Base-by-base conservation (phyloP, 1,140 invertebrate genomes). In the Drosophila busckii region DNA sequence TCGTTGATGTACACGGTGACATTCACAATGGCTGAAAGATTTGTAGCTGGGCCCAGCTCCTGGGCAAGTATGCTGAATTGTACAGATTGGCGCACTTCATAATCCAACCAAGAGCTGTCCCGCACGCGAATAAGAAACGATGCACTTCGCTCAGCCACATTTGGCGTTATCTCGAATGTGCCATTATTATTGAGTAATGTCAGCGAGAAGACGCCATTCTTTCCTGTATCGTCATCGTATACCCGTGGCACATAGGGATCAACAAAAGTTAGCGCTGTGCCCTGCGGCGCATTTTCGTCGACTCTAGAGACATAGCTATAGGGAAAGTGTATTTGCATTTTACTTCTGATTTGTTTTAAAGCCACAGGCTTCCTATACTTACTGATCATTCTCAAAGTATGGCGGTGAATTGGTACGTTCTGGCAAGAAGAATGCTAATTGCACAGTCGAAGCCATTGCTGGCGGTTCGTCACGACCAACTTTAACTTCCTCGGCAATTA, bases 121-220 rank as follows among this genome's bases (percentile, higher is more conserved):
- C 95, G 91, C 2, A 97, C 94, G 70, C 92, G 91, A 26, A 98
- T 92, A 7, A 94, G 88, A 70, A 98, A 96, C 53, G 92, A 92
- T 2, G 93, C 91, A 54, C 92, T 91, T 35, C 94, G 91, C 85
- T 95, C 93, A 0, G 93, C 94, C n/a, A 95, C 94, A n/a, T 91
- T 91, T 0, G 96, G 96, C n/a, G 91, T 90, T 38, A 97, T 93
- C 85, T 96, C 94, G 85, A 97, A 97, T 2, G 94, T 95, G 9
- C 93, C 93, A 86, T 95, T 94, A 82, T 96, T 94, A 48, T 93
- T 93, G 9, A 92, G 89, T 44, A 97, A 83, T 25, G 91, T 91
- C 4, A 97, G 86, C 2, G 94, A 92, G 82, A 97, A 95, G 2
- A 96, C 92, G 12, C 95, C 95, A 75, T 94, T 94, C 71, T 94